Conservation (phyloP, 2,113 vertebrate species). For the Leptocoma aspasia region DNA sequence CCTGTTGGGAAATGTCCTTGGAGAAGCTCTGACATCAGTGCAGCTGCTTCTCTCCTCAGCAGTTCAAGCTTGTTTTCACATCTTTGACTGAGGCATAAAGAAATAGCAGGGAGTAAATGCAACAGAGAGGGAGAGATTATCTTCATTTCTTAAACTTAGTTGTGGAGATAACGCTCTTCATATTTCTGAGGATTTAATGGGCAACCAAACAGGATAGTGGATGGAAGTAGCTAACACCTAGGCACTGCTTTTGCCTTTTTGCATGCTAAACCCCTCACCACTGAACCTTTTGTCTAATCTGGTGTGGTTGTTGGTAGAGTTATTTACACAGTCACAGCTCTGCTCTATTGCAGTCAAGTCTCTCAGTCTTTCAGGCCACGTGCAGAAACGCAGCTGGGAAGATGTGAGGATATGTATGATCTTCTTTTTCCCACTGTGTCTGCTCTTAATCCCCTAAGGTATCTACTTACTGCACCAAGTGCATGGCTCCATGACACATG, state of each 20-base stretch:
- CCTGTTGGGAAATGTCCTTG: slow-evolving; percentile 43
- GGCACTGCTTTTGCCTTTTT: background rate
- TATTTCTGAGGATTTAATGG: background rate
- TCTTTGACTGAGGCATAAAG: background rate
- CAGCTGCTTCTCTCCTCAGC: slow-evolving; percentile 27
- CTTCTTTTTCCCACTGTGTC: background rate
- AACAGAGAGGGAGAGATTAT: background rate
- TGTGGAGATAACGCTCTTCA: background rate
- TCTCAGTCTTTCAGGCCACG: background rate
- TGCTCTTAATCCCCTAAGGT: background rate
- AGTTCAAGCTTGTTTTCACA: slow-evolving; percentile 19
- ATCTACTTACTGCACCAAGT: background rate
- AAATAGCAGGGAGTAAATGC: background rate
- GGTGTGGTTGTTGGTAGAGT: background rate
- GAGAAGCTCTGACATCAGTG: slow-evolving; percentile 29
- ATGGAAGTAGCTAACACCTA: background rate
- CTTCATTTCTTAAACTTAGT: background rate
- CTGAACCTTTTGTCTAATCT: background rate
- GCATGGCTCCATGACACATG: background rate
- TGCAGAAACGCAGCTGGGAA: background rate
- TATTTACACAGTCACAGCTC: background rate
- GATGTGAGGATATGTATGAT: background rate
- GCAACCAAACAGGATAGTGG: background rate
- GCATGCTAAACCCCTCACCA: background rate
- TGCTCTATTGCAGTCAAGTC: background rate